Conservation (phyloP, 2,113 vertebrate species). For the Forbesichthys agassizii region DNA sequence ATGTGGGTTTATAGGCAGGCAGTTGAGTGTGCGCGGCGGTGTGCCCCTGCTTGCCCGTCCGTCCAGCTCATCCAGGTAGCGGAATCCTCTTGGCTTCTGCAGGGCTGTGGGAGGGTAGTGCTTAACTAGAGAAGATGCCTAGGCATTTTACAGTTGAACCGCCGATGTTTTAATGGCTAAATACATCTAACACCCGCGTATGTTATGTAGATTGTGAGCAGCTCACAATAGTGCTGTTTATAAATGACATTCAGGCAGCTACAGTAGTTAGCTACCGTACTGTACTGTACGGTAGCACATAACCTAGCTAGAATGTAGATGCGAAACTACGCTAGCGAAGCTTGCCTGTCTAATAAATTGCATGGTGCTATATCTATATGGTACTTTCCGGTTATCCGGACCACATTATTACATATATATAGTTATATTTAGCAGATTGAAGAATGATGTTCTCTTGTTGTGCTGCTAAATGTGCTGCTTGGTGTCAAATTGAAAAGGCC, state of each 20-base stretch:
- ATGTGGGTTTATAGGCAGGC: conserved; percentile 38
- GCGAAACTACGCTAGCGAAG: background rate
- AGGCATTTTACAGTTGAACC: background rate
- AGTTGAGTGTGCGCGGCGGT: conserved; percentile 39
- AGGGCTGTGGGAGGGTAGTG: background rate
- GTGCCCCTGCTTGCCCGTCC: conserved; percentile 34
- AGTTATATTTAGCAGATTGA: too few species aligned
- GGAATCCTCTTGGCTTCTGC: conserved; percentile 13
- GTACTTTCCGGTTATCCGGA: too few species aligned
- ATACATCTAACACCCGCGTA: background rate
- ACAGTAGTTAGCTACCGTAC: conserved; percentile 18
- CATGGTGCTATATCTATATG: too few species aligned
- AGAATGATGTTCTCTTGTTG: too few species aligned
- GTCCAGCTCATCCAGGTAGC: conserved; percentile 68
- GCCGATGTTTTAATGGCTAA: background rate
- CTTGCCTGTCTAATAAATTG: too few species aligned
- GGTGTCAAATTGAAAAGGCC: too few species aligned
- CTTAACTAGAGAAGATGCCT: background rate
- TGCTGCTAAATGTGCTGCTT: too few species aligned
- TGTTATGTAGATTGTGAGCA: background rate
- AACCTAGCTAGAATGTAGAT: background rate
- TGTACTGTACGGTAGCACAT: background rate
- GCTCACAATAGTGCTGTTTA: conserved; percentile 1
- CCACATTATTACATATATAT: too few species aligned
- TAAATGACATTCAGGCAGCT: conserved; percentile 44